Evolutionary conservation across 2,113 vertebrate species (phyloP).

Genomic region (Ciconia boyciana): DNA sequence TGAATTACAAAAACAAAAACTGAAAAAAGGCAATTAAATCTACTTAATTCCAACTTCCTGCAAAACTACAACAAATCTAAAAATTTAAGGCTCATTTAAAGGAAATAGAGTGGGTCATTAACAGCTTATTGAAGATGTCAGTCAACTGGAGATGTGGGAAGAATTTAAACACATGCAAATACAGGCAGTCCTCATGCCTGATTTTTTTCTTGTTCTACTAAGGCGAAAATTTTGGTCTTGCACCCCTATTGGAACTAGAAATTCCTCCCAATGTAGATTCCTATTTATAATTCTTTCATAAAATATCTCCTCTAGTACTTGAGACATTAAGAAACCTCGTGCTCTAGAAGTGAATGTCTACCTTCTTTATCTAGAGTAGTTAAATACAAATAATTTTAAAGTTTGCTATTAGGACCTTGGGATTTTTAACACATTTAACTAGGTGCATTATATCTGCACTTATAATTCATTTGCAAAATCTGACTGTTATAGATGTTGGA

Average conservation of each 20-base stretch:
- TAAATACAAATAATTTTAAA: conserved; percentile 6
- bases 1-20: neutral
- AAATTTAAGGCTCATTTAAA: conserved; percentile 62
- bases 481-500: neutral
- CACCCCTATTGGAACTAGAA: neutral
- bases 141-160: conserved; percentile 37
- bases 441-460: neutral
- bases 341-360: neutral
- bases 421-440: neutral
- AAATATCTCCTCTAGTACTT: neutral
- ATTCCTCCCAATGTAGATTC: neutral
- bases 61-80: conserved; percentile 53
- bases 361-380: neutral
- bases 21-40: conserved; percentile 1
- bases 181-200: neutral
- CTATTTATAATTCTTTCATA: neutral
- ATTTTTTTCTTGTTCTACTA: neutral
- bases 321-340: neutral
- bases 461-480: neutral
- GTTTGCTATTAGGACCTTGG: neutral
- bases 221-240: neutral
- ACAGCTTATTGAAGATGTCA: conserved; percentile 62
- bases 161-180: conserved; percentile 49
- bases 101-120: conserved; percentile 65
- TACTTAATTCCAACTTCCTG: conserved; percentile 48